phyloP scores from a whole-genome alignment of 2,888 invertebrate genomes.

The Sialis lutaria region DNA sequence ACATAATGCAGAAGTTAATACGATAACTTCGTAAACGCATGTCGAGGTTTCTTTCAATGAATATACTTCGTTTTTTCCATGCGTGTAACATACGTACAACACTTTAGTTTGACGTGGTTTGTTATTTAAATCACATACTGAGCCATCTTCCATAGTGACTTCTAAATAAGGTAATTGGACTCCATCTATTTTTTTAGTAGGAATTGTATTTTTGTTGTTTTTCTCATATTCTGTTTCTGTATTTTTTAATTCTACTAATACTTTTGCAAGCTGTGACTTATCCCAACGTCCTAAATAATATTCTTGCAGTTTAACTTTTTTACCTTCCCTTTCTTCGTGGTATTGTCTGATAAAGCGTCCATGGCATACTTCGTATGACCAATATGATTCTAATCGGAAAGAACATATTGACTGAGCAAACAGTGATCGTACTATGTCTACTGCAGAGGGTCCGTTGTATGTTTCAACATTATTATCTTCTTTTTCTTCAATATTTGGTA shows the following conservation, averaged over 20 bases:
- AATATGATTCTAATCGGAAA: conserved; percentile 75
- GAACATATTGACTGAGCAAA: conserved; percentile 69
- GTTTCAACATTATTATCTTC: conserved; percentile 34
- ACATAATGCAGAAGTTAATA: conserved; percentile 76
- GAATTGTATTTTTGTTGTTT: conserved; percentile 31
- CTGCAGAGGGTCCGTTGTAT: conserved; percentile 57
- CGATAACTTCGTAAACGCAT: conserved; percentile 86
- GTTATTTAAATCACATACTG: conserved; percentile 78
- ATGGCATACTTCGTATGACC: conserved; percentile 95
- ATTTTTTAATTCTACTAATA: conserved; percentile 30
- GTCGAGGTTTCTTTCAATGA: conserved; percentile 85
- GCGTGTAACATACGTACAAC: conserved; percentile 74
- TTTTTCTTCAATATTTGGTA: conserved; percentile 48
- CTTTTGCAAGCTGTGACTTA: conserved; percentile 39
- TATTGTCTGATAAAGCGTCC: conserved; percentile 83
- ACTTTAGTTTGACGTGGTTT: conserved; percentile 67
- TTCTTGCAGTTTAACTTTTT: conserved; percentile 67
- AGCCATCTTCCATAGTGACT: conserved; percentile 76
- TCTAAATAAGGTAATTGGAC: conserved; percentile 73
- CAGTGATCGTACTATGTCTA: conserved; percentile 58
- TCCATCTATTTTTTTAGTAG: conserved; percentile 69
- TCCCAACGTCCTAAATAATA: conserved; percentile 71
- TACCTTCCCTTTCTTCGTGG: conserved; percentile 85
- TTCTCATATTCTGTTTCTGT: conserved; percentile 31
- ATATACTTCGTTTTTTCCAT: conserved; percentile 82